Percentiles rank a stretch among this genome's conserved stretches.
Conservation (phyloP, 1,140 invertebrate genomes). For the Harpegnathos saltator region DNA sequence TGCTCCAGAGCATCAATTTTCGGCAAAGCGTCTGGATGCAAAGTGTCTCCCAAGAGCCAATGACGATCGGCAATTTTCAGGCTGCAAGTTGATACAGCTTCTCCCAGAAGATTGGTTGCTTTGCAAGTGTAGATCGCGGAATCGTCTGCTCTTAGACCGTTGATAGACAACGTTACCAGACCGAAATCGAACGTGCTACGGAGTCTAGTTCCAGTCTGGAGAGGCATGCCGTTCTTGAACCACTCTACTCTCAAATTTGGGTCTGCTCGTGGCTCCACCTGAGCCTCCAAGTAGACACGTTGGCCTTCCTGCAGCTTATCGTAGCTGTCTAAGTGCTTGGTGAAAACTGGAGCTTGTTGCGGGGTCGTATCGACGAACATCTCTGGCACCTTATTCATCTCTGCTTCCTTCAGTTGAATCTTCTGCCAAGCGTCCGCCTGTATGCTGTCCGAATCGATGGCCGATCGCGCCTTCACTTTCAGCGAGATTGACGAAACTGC, state of each 20-base stretch:
- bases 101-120: conserved; percentile 95
- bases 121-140: conserved; percentile 98
- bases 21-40: conserved; percentile 96
- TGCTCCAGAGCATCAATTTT: conserved; percentile 95
- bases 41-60: conserved; percentile 94
- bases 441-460: conserved; percentile 92
- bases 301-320: conserved; percentile 95
- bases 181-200: conserved; percentile 97
- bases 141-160: conserved; percentile 94
- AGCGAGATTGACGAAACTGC: conserved; percentile 95
- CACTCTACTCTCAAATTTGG: conserved; percentile 96
- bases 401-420: conserved; percentile 95
- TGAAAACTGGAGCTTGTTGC: conserved; percentile 95
- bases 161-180: conserved; percentile 96
- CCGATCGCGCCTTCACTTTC: conserved; percentile 93
- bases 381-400: conserved; percentile 94
- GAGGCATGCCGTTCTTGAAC: conserved; percentile 96
- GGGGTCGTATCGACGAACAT: conserved; percentile 93
- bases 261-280: conserved; percentile 98
- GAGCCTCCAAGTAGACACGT: conserved; percentile 96
- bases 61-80: conserved; percentile 95
- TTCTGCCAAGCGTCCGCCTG: conserved; percentile 96
- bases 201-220: conserved; percentile 93
- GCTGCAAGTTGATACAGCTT: conserved; percentile 96
- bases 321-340: conserved; percentile 94